Evolutionary conservation across 2,888 invertebrate genomes (phyloP).

Genomic region (Dusona sp.): DNA sequence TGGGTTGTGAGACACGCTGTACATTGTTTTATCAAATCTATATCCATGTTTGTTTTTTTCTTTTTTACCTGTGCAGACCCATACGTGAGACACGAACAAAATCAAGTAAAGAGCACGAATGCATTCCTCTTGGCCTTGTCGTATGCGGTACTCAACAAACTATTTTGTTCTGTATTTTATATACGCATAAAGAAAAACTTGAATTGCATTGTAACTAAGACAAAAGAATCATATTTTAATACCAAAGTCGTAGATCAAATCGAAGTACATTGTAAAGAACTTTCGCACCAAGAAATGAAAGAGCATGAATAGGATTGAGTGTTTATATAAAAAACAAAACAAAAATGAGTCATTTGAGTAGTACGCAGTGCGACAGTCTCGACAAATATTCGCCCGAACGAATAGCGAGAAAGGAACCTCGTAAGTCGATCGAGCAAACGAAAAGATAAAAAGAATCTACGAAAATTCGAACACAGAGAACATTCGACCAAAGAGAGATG

Average conservation of each 20-base stretch:
- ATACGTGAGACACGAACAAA: conserved; percentile 1
- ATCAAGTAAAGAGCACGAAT: not conserved
- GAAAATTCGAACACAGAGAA: conserved; percentile 14
- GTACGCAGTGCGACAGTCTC: not conserved
- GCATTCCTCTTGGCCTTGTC: not conserved
- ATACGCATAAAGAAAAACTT: not conserved
- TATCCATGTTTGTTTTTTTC: not conserved
- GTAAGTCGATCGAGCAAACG: not conserved
- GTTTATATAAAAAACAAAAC: not conserved
- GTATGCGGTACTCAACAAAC: not conserved
- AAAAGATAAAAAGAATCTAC: conserved; percentile 6
- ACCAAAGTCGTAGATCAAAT: not conserved
- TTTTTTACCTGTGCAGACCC: not conserved
- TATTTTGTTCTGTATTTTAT: not conserved
- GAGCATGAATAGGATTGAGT: not conserved
- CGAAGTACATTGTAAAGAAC: not conserved
- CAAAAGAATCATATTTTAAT: not conserved
- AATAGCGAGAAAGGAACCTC: not conserved
- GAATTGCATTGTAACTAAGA: not conserved
- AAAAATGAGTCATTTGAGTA: not conserved
- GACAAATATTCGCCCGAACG: not conserved
- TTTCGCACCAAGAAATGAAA: not conserved
- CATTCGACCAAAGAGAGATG: conserved; percentile 18
- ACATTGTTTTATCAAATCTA: not conserved
- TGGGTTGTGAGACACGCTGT: not conserved